Evolutionary conservation across 2,888 invertebrate species (phyloP).

Genomic region (Cataglyphis albicans): DNA sequence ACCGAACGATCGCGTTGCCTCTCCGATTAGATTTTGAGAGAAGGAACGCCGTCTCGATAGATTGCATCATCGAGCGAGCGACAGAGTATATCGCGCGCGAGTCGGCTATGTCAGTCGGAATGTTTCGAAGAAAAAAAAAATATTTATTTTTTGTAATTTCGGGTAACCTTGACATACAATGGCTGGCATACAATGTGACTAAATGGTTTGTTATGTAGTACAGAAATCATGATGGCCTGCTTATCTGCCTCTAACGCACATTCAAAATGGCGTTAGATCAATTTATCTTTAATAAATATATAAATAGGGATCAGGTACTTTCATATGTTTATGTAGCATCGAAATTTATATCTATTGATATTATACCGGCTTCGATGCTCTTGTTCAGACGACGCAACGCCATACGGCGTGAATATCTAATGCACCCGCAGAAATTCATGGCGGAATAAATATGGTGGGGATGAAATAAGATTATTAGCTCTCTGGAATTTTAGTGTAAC

Average conservation of each 20-base stretch:
- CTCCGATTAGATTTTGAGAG: not conserved
- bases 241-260: not conserved
- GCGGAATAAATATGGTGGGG: conserved; percentile 18
- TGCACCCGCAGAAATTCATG: not conserved
- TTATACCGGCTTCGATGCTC: not conserved
- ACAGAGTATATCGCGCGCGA: not conserved
- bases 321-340: not conserved
- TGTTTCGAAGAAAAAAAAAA: not conserved
- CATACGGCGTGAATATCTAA: conserved; percentile 8
- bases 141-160: not conserved
- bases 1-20: conserved; percentile 66
- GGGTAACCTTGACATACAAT: conserved; percentile 12
- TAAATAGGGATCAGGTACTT: not conserved
- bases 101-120: not conserved
- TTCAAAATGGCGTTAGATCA: not conserved
- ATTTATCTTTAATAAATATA: not conserved
- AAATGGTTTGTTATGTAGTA: not conserved
- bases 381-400: not conserved
- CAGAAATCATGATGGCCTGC: not conserved
- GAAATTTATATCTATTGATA: not conserved
- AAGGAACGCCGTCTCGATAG: too few species aligned
- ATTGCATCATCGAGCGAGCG: not conserved
- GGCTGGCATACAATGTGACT: not conserved
- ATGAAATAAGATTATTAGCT: not conserved
- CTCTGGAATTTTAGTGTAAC: not conserved